Percentiles rank a stretch among this genome's conserved stretches.
Evolutionary conservation across 2,797 vertebrate genomes (phyloP).

Genomic region (Trachops cirrhosus): DNA sequence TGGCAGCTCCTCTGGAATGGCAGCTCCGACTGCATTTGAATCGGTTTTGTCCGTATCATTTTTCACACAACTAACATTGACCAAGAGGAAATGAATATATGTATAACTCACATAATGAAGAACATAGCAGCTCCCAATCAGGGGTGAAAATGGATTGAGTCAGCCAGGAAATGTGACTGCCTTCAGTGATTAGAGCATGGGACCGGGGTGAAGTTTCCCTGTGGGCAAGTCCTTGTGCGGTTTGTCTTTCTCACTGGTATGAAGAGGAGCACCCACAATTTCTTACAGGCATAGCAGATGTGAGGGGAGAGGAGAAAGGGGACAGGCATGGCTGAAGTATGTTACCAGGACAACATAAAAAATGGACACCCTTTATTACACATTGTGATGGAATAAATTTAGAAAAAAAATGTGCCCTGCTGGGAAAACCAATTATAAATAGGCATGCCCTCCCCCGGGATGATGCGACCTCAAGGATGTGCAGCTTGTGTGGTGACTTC

Average conservation of each 20-base stretch:
- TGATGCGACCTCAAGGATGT: not conserved
- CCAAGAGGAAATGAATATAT: not conserved
- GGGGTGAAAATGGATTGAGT: not conserved
- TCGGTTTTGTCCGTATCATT: not conserved
- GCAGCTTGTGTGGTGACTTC: not conserved
- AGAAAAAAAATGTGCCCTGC: not conserved
- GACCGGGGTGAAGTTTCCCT: no score
- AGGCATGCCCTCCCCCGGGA: not conserved
- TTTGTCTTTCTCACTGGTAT: not conserved
- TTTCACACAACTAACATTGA: not conserved
- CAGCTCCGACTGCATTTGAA: not conserved
- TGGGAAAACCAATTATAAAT: not conserved
- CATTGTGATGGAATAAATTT: not conserved
- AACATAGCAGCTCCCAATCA: not conserved
- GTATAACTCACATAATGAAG: not conserved
- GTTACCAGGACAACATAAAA: not conserved
- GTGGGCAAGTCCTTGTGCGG: fast-evolving
- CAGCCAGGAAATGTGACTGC: not conserved
- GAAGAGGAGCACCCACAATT: not conserved
- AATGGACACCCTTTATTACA: not conserved
- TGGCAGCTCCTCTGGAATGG: not conserved
- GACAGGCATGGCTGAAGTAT: not conserved
- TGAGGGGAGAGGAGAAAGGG: not conserved
- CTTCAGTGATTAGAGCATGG: no score
- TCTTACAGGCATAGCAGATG: not conserved